Conservation (phyloP, 2,888 invertebrate species). For the Drosophila anomelani region DNA sequence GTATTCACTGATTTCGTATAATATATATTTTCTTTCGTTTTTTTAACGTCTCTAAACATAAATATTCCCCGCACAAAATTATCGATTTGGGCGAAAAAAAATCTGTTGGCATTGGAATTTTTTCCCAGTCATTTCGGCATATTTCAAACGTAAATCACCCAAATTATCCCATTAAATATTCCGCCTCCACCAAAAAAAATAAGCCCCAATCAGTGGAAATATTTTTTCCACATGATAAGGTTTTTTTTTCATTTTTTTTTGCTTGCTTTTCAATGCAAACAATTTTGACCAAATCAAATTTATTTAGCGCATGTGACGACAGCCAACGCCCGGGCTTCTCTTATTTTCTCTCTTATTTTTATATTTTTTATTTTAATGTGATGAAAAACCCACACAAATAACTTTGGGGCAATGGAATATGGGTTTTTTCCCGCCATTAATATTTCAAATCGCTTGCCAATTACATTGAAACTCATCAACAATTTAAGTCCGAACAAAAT, state of each 20-base stretch:
- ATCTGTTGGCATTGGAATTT: neutral
- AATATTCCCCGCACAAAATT: constrained; percentile 1
- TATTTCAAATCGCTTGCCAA: constrained; percentile 63
- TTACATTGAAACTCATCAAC: constrained; percentile 52
- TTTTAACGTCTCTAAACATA: neutral
- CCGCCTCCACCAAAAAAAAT: neutral
- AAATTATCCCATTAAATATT: constrained; percentile 44
- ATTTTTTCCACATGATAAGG: constrained; percentile 20
- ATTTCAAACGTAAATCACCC: constrained; percentile 27
- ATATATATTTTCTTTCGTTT: neutral
- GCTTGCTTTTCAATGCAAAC: constrained; percentile 22
- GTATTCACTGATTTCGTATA: constrained; percentile 7
- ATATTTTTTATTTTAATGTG: neutral
- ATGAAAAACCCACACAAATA: constrained; percentile 22
- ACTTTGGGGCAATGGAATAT: neutral
- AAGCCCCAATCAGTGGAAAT: constrained; percentile 23
- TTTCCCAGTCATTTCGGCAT: neutral
- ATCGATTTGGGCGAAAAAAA: constrained; percentile 1
- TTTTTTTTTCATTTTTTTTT: neutral
- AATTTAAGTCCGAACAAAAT: constrained; percentile 44
- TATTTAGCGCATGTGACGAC: constrained; percentile 45
- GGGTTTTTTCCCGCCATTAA: constrained; percentile 51
- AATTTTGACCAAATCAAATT: constrained; percentile 61
- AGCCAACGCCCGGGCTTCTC: constrained; percentile 18
- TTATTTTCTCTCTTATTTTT: neutral